Conservation (phyloP, 1,140 invertebrate genomes). For the Drosophila persimilis region DNA sequence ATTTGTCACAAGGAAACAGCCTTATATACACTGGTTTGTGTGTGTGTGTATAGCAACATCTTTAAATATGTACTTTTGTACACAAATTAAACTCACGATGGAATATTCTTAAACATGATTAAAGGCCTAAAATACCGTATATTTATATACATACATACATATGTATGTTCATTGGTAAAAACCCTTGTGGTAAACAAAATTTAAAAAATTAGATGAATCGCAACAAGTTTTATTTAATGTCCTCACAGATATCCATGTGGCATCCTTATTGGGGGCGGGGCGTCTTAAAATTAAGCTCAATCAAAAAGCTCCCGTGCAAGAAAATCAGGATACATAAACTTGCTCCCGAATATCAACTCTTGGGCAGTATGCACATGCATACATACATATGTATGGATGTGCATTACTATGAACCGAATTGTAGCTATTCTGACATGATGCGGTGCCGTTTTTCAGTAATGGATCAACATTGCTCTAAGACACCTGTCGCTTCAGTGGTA, state of each 20-base stretch:
- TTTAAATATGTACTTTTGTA: no score
- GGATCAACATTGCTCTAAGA: background rate
- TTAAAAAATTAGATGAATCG: slow-evolving; percentile 1
- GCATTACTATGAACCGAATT: slow-evolving; percentile 12
- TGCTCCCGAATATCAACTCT: no score
- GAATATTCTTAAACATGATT: no score
- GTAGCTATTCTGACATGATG: background rate
- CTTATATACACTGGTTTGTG: no score
- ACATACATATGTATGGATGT: background rate
- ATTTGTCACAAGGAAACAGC: no score
- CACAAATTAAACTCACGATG: no score
- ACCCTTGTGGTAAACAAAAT: background rate
- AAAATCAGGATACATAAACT: background rate
- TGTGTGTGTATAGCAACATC: no score
- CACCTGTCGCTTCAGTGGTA: slow-evolving; percentile 23
- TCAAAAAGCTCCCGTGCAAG: slow-evolving; percentile 20
- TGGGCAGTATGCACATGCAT: slow-evolving; percentile 1
- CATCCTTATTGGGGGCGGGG: slow-evolving; percentile 11
- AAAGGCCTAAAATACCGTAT: background rate
- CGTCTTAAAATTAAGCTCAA: slow-evolving; percentile 21
- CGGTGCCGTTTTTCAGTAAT: background rate
- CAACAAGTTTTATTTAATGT: slow-evolving; percentile 29
- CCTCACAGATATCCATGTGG: background rate
- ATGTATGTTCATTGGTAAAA: background rate
- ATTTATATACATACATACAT: background rate